phyloP scores from a whole-genome alignment of 2,113 vertebrate genomes.

The Bubo bubo region DNA sequence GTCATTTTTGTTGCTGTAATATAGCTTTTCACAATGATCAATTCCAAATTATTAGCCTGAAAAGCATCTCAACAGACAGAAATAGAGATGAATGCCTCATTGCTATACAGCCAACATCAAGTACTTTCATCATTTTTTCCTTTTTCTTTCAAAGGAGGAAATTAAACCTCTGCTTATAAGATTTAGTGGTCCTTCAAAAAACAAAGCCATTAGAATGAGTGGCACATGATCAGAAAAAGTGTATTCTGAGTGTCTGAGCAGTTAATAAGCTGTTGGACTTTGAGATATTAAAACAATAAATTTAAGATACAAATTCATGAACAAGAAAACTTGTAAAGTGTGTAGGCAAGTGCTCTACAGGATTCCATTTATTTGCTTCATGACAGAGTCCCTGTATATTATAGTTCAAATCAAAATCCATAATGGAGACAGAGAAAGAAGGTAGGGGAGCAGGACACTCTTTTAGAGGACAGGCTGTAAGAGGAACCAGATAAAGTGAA shows the following conservation, averaged over 20 bases:
- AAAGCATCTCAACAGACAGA: constrained; percentile 73
- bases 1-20: constrained; percentile 62
- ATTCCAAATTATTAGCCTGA: constrained; percentile 76
- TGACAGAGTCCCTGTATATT: neutral
- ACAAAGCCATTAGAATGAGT: constrained; percentile 72
- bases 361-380: constrained; percentile 36
- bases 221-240: constrained; percentile 51
- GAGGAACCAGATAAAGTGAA: neutral
- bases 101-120: constrained; percentile 60
- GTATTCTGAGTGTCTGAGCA: constrained; percentile 56
- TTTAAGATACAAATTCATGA: constrained; percentile 65
- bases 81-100: constrained; percentile 74
- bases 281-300: constrained; percentile 78
- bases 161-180: constrained; percentile 74
- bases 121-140: constrained; percentile 60
- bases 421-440: neutral
- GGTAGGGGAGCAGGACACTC: neutral
- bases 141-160: constrained; percentile 68
- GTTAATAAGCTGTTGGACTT: constrained; percentile 76
- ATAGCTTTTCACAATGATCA: constrained; percentile 73
- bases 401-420: constrained; percentile 26
- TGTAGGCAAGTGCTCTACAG: neutral
- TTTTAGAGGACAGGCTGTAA: neutral
- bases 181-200: constrained; percentile 72
- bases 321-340: constrained; percentile 24